These are phyloP conservation scores for Mandrillus leucophaeus DNA, from an alignment of 2,113 vertebrate species.

Conservation along the genomic window DNA sequence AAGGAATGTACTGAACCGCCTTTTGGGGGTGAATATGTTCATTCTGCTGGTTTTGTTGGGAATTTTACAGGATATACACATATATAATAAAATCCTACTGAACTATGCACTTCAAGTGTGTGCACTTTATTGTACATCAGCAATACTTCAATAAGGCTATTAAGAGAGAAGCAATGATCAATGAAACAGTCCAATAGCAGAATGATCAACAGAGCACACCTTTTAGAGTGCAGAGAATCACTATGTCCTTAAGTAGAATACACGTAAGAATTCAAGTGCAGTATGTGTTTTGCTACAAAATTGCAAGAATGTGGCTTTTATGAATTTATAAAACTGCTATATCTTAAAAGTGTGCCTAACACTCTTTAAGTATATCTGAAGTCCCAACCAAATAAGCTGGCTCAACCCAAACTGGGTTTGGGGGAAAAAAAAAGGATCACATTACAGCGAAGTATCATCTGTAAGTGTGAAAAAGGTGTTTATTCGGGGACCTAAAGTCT, in stretches of 20 bases:
- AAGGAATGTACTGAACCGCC: background rate
- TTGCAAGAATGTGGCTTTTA: background rate
- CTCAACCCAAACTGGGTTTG: background rate
- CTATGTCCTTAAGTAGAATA: background rate
- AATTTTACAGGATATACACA: background rate
- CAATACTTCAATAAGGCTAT: background rate
- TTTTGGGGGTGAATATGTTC: background rate
- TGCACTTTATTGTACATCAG: background rate
- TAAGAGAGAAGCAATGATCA: background rate
- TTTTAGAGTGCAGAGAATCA: background rate
- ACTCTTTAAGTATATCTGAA: background rate
- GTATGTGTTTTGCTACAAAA: background rate
- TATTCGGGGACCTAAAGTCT: background rate
- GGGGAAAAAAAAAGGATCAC: background rate
- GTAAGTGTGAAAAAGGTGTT: background rate
- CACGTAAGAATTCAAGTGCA: background rate
- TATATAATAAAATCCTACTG: fast-evolving
- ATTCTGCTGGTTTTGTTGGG: background rate
- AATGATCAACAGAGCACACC: background rate
- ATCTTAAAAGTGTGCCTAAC: background rate
- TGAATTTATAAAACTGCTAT: background rate
- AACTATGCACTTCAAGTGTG: background rate
- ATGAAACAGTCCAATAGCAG: background rate
- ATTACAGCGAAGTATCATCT: background rate
- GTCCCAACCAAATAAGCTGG: background rate